Evolutionary conservation across 2,797 vertebrate genomes (phyloP), one percentile per base, ranked within the genome.

Genomic region (Sebastes itinus): DNA sequence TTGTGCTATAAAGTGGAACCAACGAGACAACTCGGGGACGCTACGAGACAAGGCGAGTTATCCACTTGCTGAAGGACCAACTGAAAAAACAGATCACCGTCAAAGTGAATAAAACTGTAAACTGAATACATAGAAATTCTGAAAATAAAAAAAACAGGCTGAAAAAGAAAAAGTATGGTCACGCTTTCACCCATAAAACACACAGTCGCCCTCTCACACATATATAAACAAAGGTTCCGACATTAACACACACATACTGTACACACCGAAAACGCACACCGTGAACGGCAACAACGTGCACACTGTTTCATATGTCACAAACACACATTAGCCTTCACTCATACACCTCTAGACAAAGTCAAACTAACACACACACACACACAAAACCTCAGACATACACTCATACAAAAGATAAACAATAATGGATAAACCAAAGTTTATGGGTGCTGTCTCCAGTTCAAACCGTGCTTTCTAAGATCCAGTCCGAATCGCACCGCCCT

Each of bases 381-480:
- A 74, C 78, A 80, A 67, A 33, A 61, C 6, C 54, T 28, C 85
- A 82, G 42, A 69, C 78, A 20, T n/a, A 66, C 72, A 61, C 56
- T 64, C 66, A 78, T 83, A 86, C 85, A 86, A 75, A 88, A 55
- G 33, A 72, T 71, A 72, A 89, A 82, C 79, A 84, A 77, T 67
- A 49, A 88, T 78, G 85, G 67, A 75, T 78, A 33, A 87, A 80
- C 63, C 84, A 87, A 81, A 71, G 76, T 86, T 79, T 3, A 72
- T 86, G 77, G 55, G 78, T 25, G 27, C 49, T 54, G 62, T 65
- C 74, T 87, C 25, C 46, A 58, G 74, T 88, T 98, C 94, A 98
- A 92, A 99, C 96, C 65, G 97, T 97, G 95, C 97, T 98, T 95
- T 98, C 97, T 92, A 98, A 95, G 95, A 98, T 97, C 96, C 97